Evolutionary conservation across 2,797 vertebrate species (phyloP).

Genomic region (Galago senegalensis): DNA sequence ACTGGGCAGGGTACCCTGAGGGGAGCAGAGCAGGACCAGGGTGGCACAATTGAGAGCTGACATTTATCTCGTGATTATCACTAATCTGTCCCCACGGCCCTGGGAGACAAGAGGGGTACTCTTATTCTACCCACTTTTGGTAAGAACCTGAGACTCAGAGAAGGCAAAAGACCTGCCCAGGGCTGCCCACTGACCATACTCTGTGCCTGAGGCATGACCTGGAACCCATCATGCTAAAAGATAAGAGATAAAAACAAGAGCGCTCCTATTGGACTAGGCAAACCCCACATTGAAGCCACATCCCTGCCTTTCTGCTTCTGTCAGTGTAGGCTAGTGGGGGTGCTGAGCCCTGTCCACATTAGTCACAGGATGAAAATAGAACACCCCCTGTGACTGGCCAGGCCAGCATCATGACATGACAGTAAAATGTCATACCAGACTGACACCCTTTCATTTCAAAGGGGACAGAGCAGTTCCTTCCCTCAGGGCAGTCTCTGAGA

Average conservation of each 20-base stretch:
- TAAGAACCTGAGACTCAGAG: neutral
- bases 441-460: neutral
- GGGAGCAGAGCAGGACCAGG: fast-evolving
- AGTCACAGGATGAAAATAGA: fast-evolving
- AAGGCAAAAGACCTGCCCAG: fast-evolving
- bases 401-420: fast-evolving
- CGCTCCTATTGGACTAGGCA: fast-evolving
- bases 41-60: fast-evolving
- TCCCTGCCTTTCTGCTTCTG: neutral
- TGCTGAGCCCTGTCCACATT: fast-evolving
- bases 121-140: fast-evolving
- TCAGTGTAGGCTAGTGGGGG: fast-evolving
- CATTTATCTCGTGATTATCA: fast-evolving
- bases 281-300: neutral
- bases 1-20: neutral
- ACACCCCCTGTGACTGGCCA: neutral
- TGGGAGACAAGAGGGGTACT: fast-evolving
- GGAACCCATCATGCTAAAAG: neutral
- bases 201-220: fast-evolving
- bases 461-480: fast-evolving
- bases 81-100: too few species aligned
- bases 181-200: fast-evolving
- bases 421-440: fast-evolving
- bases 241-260: neutral
- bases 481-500: fast-evolving